A percentile compares a stretch with the other conserved stretches of the same genome.
Evolutionary conservation across 2,113 vertebrate species (phyloP).

Genomic region (Clinocottus analis): DNA sequence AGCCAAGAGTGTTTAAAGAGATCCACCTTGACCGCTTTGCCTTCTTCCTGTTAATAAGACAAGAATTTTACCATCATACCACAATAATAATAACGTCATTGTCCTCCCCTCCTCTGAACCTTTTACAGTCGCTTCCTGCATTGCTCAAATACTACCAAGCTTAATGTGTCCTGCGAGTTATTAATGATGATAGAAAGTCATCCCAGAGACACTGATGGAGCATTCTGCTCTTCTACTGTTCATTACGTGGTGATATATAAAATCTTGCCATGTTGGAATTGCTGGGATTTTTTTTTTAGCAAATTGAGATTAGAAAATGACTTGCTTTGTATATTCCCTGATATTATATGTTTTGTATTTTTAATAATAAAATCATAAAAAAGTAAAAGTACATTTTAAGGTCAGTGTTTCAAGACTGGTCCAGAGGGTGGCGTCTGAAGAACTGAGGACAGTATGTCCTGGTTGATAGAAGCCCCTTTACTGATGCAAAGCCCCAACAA

Average conservation of each 20-base stretch:
- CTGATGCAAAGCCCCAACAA: background rate
- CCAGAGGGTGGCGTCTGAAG: background rate
- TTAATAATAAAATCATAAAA: no score
- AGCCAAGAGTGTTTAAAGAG: constrained; percentile 32
- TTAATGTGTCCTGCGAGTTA: background rate
- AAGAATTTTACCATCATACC: constrained; percentile 34
- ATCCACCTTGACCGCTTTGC: constrained; percentile 9
- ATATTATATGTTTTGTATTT: no score
- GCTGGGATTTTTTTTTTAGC: no score
- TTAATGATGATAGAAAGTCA: background rate
- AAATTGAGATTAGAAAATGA: no score
- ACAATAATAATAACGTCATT: background rate
- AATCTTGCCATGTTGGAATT: background rate
- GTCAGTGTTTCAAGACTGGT: background rate
- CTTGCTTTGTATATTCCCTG: no score
- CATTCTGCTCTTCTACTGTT: no score
- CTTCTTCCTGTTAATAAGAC: constrained; percentile 69
- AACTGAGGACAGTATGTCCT: no score
- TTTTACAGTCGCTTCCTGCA: background rate
- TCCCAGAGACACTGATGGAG: background rate
- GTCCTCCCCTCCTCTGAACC: background rate
- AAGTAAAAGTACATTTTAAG: background rate
- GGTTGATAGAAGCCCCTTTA: background rate
- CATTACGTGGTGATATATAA: background rate
- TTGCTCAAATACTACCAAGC: constrained; percentile 28